Percentiles rank a stretch among this genome's conserved stretches.
phyloP scores from a whole-genome alignment of 2,113 vertebrate genomes.

The Aleadryas rufinucha region DNA sequence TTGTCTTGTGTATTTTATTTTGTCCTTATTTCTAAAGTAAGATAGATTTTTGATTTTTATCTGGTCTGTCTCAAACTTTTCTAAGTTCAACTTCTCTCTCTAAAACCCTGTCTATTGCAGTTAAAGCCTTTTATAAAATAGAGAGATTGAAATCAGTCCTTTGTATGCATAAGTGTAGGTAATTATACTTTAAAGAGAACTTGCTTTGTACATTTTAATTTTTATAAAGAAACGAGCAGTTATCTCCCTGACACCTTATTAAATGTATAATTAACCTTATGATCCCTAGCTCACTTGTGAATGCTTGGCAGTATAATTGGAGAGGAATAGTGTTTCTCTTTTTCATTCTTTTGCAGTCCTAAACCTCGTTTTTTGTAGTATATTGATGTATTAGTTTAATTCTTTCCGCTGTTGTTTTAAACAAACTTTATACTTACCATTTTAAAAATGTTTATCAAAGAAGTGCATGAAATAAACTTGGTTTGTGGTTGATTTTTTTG shows the following conservation, averaged over 20 bases:
- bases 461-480: background rate
- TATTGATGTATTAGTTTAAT: slow-evolving; percentile 73
- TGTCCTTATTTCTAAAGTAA: slow-evolving; percentile 52
- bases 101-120: slow-evolving; percentile 77
- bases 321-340: slow-evolving; percentile 75
- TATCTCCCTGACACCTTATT: slow-evolving; percentile 91
- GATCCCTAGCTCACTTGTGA: slow-evolving; percentile 83
- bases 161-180: slow-evolving; percentile 89
- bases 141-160: slow-evolving; percentile 86
- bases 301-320: slow-evolving; percentile 86
- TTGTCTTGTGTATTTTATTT: slow-evolving; percentile 65
- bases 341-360: slow-evolving; percentile 75
- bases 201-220: slow-evolving; percentile 92
- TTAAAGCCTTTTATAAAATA: slow-evolving; percentile 86
- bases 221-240: slow-evolving; percentile 91
- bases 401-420: slow-evolving; percentile 66
- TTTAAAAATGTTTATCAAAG: slow-evolving; percentile 49
- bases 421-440: slow-evolving; percentile 69
- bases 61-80: slow-evolving; percentile 76
- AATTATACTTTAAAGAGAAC: slow-evolving; percentile 92
- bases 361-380: slow-evolving; percentile 73
- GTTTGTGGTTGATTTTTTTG: background rate
- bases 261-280: slow-evolving; percentile 94
- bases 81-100: slow-evolving; percentile 76
- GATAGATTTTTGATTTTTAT: slow-evolving; percentile 74